Conservation (phyloP, 2,113 vertebrate species). For the Lamprologus tigripictilis region DNA sequence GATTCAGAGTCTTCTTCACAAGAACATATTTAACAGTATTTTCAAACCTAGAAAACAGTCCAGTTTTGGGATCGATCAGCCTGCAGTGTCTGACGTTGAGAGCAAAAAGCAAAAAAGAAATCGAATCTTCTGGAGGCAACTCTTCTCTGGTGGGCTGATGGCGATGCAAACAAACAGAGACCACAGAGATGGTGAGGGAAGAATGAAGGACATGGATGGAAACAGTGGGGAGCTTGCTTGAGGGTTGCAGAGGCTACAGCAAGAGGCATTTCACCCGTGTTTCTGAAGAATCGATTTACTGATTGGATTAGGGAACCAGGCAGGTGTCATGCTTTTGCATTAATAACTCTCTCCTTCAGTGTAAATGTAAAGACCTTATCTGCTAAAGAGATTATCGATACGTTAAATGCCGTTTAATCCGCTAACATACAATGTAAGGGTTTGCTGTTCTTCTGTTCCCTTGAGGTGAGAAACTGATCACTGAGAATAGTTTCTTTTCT, state of each 20-base stretch:
- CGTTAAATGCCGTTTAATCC: neutral
- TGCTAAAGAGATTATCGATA: neutral
- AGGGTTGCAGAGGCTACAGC: constrained; percentile 31
- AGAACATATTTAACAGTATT: neutral
- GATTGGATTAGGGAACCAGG: neutral
- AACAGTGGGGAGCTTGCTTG: neutral
- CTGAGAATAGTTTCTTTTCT: neutral
- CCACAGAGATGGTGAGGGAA: neutral
- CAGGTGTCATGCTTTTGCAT: neutral
- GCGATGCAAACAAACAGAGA: neutral
- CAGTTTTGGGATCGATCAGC: neutral
- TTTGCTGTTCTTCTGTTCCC: neutral
- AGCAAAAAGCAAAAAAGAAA: neutral
- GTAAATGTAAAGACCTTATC: neutral
- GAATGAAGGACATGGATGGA: neutral
- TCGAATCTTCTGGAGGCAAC: constrained; percentile 29
- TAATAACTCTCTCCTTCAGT: neutral
- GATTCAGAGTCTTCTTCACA: neutral
- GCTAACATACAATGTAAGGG: neutral
- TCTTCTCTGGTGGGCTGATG: neutral
- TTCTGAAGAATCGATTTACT: neutral
- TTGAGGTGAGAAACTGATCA: neutral
- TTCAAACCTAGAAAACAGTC: neutral
- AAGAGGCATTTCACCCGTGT: constrained; percentile 11
- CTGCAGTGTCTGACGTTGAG: neutral